Evolutionary conservation across 2,113 vertebrate species (phyloP), one percentile per base, ranked within the genome.

Genomic region (Cyrtonyx montezumae): DNA sequence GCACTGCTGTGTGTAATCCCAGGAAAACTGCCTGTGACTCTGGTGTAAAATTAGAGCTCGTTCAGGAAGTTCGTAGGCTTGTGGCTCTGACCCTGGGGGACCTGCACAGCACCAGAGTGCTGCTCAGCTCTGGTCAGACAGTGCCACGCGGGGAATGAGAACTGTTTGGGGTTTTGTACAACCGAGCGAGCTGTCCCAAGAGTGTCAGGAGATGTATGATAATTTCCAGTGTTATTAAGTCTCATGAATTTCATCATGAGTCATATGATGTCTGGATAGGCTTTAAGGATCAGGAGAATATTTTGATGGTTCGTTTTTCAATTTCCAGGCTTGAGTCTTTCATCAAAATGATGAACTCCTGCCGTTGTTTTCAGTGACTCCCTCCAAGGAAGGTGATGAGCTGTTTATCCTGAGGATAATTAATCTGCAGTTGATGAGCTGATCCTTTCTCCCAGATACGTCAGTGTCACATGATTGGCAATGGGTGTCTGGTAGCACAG

Each of bases 391-490:
- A 12, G 12, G 3, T 26, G 15, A 58, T 80, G 2, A 78, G 42
- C 34, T 88, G 28, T 79, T 79, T 51, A 20, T 63, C 37, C 32
- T 55, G 42, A 67, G 46, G 18, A 12, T 61, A 30, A 5, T 55
- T 23, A 21, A 15, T 73, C n/a, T 87, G 59, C 15, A 84, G 49
- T 42, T 90, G 11, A 56, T 68, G 32, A 86, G 28, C 42, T 80
- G 37, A 23, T 59, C 48, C 56, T 80, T 77, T 21, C 21, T 93
- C 16, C 59, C 55, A 25, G 7, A 17, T 62, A 28, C 25, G 79
- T 78, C 37, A 9, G 6, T 70, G 16, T 43, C 1, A 0, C 40
- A 13, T 37, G 53, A 3, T 14, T 78, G 30, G 51, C 37, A 45
- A 0, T 26, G 46, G 26, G 37, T 21, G 7, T 73, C 21, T 70